Evolutionary conservation across 2,888 invertebrate species (phyloP).

Genomic region (Bombylius discolor): DNA sequence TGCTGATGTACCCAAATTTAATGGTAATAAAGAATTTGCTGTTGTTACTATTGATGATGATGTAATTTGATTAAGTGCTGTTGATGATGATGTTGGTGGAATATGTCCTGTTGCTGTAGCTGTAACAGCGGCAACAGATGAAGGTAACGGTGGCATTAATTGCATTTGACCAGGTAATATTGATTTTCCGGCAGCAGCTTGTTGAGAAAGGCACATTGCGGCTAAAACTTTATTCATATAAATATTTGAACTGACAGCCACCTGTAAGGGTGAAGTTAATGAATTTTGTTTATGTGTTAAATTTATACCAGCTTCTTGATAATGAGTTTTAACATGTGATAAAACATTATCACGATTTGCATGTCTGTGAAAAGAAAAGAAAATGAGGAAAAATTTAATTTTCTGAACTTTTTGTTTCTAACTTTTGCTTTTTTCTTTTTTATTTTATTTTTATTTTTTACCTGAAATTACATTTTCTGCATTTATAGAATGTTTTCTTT

Average conservation of each 20-base stretch:
- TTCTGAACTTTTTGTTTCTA: too few relatives aligned
- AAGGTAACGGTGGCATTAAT: not conserved
- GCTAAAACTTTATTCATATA: constrained; percentile 35
- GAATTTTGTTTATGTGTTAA: constrained; percentile 1
- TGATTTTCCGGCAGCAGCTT: constrained; percentile 5
- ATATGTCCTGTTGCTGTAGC: not conserved
- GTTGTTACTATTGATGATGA: not conserved
- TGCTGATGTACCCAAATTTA: not conserved
- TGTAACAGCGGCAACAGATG: not conserved
- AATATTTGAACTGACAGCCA: constrained; percentile 23
- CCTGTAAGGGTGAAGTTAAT: constrained; percentile 24
- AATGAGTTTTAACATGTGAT: constrained; percentile 53
- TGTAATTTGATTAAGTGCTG: not conserved
- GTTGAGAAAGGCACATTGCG: constrained; percentile 34
- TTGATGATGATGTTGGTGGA: not conserved
- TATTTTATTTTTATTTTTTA: constrained; percentile 41
- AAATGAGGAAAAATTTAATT: too few relatives aligned
- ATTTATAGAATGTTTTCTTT: constrained; percentile 73
- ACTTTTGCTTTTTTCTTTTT: too few relatives aligned
- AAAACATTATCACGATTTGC: constrained; percentile 50
- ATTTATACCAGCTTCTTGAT: constrained; percentile 28
- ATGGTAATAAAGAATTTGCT: not conserved
- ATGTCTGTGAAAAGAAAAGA: constrained; percentile 36
- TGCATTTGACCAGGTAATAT: not conserved
- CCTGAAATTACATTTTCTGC: constrained; percentile 82